Evolutionary conservation across 2,113 vertebrate species (phyloP), one percentile per base, ranked within the genome.

Genomic region (Thryonomys swinderianus): DNA sequence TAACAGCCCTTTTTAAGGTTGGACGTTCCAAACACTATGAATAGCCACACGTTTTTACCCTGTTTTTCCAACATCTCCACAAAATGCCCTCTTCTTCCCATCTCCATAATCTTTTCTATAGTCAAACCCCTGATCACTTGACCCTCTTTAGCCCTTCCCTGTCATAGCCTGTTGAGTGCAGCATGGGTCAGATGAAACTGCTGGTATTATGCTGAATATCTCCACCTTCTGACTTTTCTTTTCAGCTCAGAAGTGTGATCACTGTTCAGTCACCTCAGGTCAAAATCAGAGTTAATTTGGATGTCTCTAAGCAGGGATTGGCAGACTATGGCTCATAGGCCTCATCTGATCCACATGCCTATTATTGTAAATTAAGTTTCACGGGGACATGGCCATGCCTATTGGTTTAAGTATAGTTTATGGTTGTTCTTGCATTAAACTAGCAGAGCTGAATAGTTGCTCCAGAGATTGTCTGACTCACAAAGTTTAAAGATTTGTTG

Each of bases 401-500:
- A 5, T 53, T 73, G 71, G 11, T 64, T 82, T 45, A 64, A 45
- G 14, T 66, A 10, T 84, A 30, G 18, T 51, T 42, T 85, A 20
- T 82, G 78, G 8, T 71, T 85, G 62, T 42, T 92, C 59, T 91
- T 85, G n/a, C 30, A 51, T 9, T 62, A 42, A 37, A 93, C 23
- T 2, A 30, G n/a, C 82, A 88, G 85, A 78, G 14, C 45, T 94
- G 67, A 23, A 45, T 87, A 76, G 78, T 90, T 90, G 62, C 66
- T 93, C 34, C 34, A 87, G 71, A 93, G 61, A 78, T 51, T 45
- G 23, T 67, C 37, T 93, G 67, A 79, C 17, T 42, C 78, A 81
- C 45, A 91, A 85, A 88, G 40, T 59, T 94, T 73, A 91, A 88
- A 86, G n/a, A 95, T 71, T 95, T 81, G 64, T 45, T 82, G 3